Conservation (phyloP, 1,140 invertebrate genomes). For the Oryctes rhinoceros region DNA sequence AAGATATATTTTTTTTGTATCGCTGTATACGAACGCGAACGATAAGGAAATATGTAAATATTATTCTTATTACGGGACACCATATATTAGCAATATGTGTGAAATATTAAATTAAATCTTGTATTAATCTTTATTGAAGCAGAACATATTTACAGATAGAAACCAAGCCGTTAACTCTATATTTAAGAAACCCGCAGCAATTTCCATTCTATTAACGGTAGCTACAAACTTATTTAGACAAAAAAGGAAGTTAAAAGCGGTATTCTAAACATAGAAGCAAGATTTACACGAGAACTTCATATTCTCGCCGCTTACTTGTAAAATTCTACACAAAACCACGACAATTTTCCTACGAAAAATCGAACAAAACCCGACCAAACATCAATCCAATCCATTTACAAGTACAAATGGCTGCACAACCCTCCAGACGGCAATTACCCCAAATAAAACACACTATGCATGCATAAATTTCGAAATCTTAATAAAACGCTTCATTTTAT, state of each 20-base stretch:
- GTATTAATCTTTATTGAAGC: too few species aligned
- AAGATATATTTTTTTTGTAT: too few species aligned
- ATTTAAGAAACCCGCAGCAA: neutral
- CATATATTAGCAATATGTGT: too few species aligned
- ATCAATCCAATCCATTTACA: neutral
- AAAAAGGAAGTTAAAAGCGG: neutral
- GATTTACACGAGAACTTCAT: neutral
- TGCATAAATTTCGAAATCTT: neutral
- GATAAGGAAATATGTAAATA: too few species aligned
- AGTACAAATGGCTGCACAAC: constrained; percentile 35
- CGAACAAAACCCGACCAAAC: neutral
- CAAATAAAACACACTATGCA: neutral
- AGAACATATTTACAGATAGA: neutral
- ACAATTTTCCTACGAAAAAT: too few species aligned
- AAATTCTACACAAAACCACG: too few species aligned
- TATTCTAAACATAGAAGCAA: constrained; percentile 32
- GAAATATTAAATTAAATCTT: too few species aligned
- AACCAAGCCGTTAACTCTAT: neutral
- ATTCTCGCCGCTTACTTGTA: neutral
- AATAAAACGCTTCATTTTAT: neutral
- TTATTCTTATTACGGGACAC: too few species aligned
- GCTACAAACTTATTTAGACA: constrained; percentile 26
- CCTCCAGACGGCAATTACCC: constrained; percentile 20
- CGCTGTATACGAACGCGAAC: too few species aligned
- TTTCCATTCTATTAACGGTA: constrained; percentile 4